Evolutionary conservation across 2,888 invertebrate genomes (phyloP), one percentile per base, ranked within the genome.

Genomic region (Panzeria rudis): DNA sequence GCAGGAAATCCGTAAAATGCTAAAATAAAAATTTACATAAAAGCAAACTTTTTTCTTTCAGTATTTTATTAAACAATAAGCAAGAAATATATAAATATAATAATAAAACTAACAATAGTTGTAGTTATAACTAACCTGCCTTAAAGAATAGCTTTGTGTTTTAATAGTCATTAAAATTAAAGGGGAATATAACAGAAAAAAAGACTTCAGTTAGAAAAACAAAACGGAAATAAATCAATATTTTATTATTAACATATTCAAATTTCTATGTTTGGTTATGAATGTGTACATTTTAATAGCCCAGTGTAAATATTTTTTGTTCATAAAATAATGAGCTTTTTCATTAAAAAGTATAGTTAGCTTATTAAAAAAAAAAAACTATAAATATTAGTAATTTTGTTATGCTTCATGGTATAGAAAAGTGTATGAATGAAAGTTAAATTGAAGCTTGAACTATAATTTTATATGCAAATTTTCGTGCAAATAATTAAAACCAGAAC

Each of bases 1-100:
- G 69, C 73, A 85, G 85, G 85, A 85, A 85, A 75, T 85, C 59
- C 69, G 78, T 81, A 78, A 78, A 76, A 29, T 66, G 25, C 15
- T 54, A 56, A 59, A 54, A 41, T n/a, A 29, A 73, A 68, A 75
- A 85, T 78, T 85, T 35, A 75, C 85, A 85, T 81, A 75, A 79
- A 79, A 72, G 11, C 44, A 32, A 47, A 54, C 29, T 29, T 20
- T n/a, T 47, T 44, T 47, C 20, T 59, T 50, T 17, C 15, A 44
- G 41, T 50, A 9, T 29, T 32, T 41, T 41, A 29, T n/a, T n/a
- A 64, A 7, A 20, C 44, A 64, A 47, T 38, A 66, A n/a, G 54
- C 29, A 20, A 59, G 13, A 25, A 61, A 62, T 1, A 23, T 41
- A 17, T 29, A 59, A 15, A 29, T 32, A 29, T 20, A 78, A 69